Evolutionary conservation across 1,140 invertebrate species (phyloP).

Genomic region (Sesamia nonagrioides): DNA sequence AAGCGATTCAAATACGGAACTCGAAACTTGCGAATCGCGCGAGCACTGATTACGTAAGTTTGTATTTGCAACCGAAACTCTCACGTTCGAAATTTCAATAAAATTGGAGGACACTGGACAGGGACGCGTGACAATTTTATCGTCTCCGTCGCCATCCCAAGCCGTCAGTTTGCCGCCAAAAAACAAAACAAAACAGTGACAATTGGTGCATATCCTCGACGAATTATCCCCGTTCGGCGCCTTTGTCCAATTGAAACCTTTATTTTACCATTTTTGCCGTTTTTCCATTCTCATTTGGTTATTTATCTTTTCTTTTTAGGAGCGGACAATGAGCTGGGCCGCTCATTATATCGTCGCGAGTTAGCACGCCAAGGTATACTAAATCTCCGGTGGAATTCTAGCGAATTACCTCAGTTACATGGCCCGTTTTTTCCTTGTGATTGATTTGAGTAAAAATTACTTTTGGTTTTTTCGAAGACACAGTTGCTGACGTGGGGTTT

Average conservation of each 20-base stretch:
- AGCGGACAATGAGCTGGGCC: conserved; percentile 77
- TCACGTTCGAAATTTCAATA: conserved; percentile 44
- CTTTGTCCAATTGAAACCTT: conserved; percentile 86
- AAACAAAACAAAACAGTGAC: conserved; percentile 83
- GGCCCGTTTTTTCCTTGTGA: conserved; percentile 80
- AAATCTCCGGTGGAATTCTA: conserved; percentile 86
- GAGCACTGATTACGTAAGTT: conserved; percentile 23
- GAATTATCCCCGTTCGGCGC: conserved; percentile 86
- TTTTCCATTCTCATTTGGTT: conserved; percentile 87
- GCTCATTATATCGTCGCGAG: conserved; percentile 81
- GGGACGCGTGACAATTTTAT: conserved; percentile 72
- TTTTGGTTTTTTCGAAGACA: conserved; percentile 70
- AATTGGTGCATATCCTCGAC: conserved; percentile 86
- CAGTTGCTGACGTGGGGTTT: conserved; percentile 63
- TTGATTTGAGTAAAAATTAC: conserved; percentile 85
- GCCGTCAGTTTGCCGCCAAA: conserved; percentile 63
- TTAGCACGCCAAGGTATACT: conserved; percentile 81
- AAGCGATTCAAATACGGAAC: conserved; percentile 3
- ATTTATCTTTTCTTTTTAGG: conserved; percentile 85
- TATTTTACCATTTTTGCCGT: conserved; percentile 84
- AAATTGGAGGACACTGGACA: conserved; percentile 31
- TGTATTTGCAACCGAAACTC: conserved; percentile 42
- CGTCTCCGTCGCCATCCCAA: conserved; percentile 56
- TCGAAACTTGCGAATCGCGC: not conserved
- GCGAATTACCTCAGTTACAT: conserved; percentile 81